These are phyloP conservation scores for Pseudomyrmex flavicornis DNA, from an alignment of 1,140 invertebrate genomes.

Conservation along the genomic window DNA sequence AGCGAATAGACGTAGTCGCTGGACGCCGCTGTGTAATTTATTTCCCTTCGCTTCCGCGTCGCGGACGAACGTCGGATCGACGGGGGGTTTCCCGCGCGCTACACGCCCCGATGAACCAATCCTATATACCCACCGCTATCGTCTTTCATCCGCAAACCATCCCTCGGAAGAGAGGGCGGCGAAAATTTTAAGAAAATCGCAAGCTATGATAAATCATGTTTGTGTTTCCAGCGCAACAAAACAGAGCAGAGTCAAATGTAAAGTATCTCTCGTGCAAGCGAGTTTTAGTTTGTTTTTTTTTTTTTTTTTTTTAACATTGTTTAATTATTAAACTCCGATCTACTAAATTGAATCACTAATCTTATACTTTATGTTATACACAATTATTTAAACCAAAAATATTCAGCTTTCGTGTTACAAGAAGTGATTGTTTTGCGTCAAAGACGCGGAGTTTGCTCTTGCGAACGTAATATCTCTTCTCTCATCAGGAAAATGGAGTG, in stretches of 20 bases:
- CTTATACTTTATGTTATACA: not conserved
- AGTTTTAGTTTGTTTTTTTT: too few species aligned
- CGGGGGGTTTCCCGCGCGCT: constrained; percentile 73
- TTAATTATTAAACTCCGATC: not conserved
- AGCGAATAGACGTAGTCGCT: constrained; percentile 76
- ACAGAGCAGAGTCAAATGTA: not conserved
- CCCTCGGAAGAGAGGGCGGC: constrained; percentile 68
- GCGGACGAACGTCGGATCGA: constrained; percentile 77
- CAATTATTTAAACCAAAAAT: not conserved
- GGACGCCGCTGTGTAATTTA: constrained; percentile 82
- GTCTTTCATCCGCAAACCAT: constrained; percentile 65
- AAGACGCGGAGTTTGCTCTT: not conserved
- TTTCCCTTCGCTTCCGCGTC: constrained; percentile 83
- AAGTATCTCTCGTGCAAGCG: not conserved
- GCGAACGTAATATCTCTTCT: constrained; percentile 51
- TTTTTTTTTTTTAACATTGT: too few species aligned
- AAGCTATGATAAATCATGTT: constrained; percentile 70
- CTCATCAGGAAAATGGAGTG: constrained; percentile 61
- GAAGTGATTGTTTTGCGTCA: not conserved
- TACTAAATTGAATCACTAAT: not conserved
- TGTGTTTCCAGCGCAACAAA: not conserved
- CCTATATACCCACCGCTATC: constrained; percentile 55
- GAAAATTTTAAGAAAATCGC: constrained; percentile 84
- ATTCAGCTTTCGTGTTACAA: too few species aligned
- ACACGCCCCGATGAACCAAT: constrained; percentile 76